Percentiles rank a stretch among this genome's conserved stretches.
phyloP scores from a whole-genome alignment of 1,140 invertebrate species.

The Aphelinus certus region DNA sequence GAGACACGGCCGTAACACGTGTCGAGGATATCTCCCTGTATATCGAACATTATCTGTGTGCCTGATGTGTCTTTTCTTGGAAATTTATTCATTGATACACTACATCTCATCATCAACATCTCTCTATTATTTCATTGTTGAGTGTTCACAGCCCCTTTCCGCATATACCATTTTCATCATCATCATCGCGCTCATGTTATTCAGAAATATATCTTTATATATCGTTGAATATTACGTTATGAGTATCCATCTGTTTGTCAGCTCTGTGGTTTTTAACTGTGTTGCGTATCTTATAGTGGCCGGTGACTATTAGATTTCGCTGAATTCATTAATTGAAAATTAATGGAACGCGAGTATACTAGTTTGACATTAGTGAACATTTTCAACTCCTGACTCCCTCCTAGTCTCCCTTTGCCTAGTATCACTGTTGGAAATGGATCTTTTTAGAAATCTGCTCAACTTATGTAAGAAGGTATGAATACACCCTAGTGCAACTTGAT shows the following conservation, averaged over 20 bases:
- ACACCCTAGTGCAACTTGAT: too few species aligned
- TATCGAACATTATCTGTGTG: conserved; percentile 43
- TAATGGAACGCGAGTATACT: conserved; percentile 27
- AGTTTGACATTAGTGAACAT: conserved; percentile 25
- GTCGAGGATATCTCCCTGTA: conserved; percentile 22
- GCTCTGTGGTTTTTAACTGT: conserved; percentile 27
- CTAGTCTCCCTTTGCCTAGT: neutral
- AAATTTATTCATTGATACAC: conserved; percentile 15
- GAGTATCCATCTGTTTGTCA: conserved; percentile 19
- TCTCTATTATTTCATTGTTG: too few species aligned
- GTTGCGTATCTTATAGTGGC: conserved; percentile 34
- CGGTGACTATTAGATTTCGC: conserved; percentile 19
- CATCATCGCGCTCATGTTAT: conserved; percentile 6
- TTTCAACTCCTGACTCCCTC: neutral
- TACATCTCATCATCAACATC: conserved; percentile 10
- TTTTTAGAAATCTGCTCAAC: too few species aligned
- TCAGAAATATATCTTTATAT: conserved; percentile 2
- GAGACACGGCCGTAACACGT: conserved; percentile 36
- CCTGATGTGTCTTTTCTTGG: conserved; percentile 43
- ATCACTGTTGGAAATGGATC: conserved; percentile 21
- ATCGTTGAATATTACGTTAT: neutral
- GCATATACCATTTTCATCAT: conserved; percentile 7
- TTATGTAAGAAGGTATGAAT: too few species aligned
- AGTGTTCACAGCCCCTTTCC: too few species aligned
- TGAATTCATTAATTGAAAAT: conserved; percentile 23